phyloP scores from a whole-genome alignment of 1,140 invertebrate genomes.

The Drosophila mauritiana region DNA sequence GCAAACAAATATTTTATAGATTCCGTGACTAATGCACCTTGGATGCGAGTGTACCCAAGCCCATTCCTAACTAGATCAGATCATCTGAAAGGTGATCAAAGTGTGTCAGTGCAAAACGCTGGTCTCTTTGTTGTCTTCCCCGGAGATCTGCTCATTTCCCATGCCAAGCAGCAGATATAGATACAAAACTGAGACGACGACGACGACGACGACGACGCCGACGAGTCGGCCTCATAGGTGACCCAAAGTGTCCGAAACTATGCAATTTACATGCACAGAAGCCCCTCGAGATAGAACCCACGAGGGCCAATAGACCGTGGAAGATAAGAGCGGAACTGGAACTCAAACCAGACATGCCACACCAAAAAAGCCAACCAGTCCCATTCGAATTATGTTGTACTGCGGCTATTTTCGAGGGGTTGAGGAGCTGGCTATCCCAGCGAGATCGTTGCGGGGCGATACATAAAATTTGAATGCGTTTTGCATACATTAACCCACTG shows the following conservation, averaged over 20 bases:
- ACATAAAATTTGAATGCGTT: slow-evolving; percentile 83
- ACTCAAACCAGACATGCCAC: slow-evolving; percentile 4
- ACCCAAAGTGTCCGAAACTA: slow-evolving; percentile 78
- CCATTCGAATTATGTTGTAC: slow-evolving; percentile 75
- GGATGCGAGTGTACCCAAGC: too few species aligned
- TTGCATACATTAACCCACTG: slow-evolving; percentile 83
- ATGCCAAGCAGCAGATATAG: slow-evolving; percentile 46
- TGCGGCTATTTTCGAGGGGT: slow-evolving; percentile 2
- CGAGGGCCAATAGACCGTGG: slow-evolving; percentile 72
- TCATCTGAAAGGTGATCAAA: slow-evolving; percentile 24
- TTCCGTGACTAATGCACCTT: background rate
- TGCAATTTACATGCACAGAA: slow-evolving; percentile 79
- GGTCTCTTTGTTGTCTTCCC: slow-evolving; percentile 16
- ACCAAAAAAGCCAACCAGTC: slow-evolving; percentile 28
- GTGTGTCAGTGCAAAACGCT: slow-evolving; percentile 37
- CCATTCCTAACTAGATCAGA: slow-evolving; percentile 15
- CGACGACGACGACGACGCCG: slow-evolving; percentile 13
- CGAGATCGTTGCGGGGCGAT: slow-evolving; percentile 73
- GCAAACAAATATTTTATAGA: too few species aligned
- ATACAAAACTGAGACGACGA: slow-evolving; percentile 7
- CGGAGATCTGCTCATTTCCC: slow-evolving; percentile 46
- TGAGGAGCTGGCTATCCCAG: slow-evolving; percentile 11
- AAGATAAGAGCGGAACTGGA: slow-evolving; percentile 63
- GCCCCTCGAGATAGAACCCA: slow-evolving; percentile 65
- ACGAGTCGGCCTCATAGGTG: slow-evolving; percentile 72